Percentiles rank a stretch among this genome's conserved stretches.
Conservation (phyloP, 2,113 vertebrate species). For the Epinephelus cyanopodus region DNA sequence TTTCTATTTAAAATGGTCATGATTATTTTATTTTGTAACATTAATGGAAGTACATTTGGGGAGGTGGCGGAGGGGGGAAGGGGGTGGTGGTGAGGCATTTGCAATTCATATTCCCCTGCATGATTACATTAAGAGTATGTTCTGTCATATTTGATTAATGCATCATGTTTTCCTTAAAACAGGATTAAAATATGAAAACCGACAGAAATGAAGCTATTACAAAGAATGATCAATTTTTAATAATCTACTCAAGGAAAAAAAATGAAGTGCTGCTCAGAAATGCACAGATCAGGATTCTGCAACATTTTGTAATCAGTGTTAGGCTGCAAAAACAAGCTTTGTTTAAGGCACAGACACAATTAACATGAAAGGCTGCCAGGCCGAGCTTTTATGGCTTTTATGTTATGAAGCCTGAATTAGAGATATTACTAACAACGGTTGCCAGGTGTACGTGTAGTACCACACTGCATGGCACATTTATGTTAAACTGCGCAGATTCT, state of each 20-base stretch:
- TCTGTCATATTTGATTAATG: constrained; percentile 99
- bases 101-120: constrained; percentile 96
- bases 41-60: constrained; percentile 93
- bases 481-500: constrained; percentile 35
- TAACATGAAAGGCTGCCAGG: constrained; percentile 78
- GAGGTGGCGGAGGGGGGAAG: constrained; percentile 43
- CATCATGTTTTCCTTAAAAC: constrained; percentile 95
- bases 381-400: constrained; percentile 77
- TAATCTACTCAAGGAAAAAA: constrained; percentile 83
- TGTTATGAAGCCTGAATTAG: constrained; percentile 68
- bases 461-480: constrained; percentile 44
- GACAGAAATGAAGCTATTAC: constrained; percentile 96
- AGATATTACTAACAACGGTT: constrained; percentile 61
- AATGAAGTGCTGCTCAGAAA: constrained; percentile 82
- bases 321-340: constrained; percentile 70
- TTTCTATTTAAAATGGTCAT: constrained; percentile 91
- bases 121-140: constrained; percentile 97
- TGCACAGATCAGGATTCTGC: constrained; percentile 83
- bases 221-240: constrained; percentile 95
- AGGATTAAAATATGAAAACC: constrained; percentile 92
- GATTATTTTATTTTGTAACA: constrained; percentile 94
- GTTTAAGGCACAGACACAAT: constrained; percentile 78
- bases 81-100: constrained; percentile 85
- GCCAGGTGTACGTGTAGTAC: constrained; percentile 62
- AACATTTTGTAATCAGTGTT: constrained; percentile 82